phyloP scores from a whole-genome alignment of 2,113 vertebrate species.

The Pomatostomus ruficeps region DNA sequence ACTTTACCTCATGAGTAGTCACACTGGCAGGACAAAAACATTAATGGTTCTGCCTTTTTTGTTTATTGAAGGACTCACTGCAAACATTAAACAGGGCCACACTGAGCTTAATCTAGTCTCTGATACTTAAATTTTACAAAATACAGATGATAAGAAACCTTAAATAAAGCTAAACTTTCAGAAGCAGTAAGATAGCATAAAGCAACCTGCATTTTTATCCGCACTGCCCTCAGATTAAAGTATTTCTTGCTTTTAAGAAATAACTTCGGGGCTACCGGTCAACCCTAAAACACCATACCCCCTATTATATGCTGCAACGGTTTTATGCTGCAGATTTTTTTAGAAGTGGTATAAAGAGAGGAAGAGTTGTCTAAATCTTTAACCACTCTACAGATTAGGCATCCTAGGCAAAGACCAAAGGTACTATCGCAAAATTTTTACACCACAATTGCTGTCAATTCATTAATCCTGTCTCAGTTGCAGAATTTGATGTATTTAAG shows the following conservation, averaged over 20 bases:
- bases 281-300: neutral
- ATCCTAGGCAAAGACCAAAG: neutral
- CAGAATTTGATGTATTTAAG: neutral
- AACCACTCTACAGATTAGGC: neutral
- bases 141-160: neutral
- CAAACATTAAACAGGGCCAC: neutral
- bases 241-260: neutral
- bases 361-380: neutral
- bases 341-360: neutral
- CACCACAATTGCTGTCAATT: neutral
- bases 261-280: neutral
- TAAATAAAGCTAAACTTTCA: neutral
- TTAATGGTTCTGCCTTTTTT: constrained; percentile 12
- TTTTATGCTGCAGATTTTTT: neutral
- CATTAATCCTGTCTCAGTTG: neutral
- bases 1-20: neutral
- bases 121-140: neutral
- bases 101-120: neutral
- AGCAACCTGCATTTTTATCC: neutral
- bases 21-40: neutral
- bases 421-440: neutral
- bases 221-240: neutral
- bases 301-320: neutral
- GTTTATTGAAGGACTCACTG: neutral
- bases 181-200: neutral